Evolutionary conservation across 2,113 vertebrate genomes (phyloP).

Genomic region (Campylorhamphus procurvoides): DNA sequence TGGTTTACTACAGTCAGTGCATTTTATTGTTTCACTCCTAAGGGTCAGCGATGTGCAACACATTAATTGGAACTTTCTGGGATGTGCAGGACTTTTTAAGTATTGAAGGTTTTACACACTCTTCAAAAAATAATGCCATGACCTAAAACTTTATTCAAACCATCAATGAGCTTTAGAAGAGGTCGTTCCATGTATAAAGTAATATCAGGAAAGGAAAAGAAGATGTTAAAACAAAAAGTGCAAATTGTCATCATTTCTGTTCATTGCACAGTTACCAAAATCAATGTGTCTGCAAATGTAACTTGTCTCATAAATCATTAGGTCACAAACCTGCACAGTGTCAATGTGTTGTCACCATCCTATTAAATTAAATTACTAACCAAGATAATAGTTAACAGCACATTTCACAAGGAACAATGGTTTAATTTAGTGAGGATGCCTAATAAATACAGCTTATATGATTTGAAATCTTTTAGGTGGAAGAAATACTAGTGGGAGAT

Average conservation of each 20-base stretch:
- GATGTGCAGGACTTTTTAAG: neutral
- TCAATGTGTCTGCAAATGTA: slow-evolving; percentile 59
- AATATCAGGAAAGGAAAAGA: neutral
- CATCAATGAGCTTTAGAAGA: neutral
- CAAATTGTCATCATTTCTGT: neutral
- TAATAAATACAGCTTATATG: slow-evolving; percentile 24
- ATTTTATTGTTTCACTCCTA: slow-evolving; percentile 21
- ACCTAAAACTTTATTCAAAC: neutral
- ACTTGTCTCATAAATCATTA: slow-evolving; percentile 62
- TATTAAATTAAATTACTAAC: slow-evolving; percentile 63
- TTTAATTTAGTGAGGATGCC: slow-evolving; percentile 27
- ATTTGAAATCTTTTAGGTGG: slow-evolving; percentile 6
- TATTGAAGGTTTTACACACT: neutral
- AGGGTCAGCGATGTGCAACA: neutral
- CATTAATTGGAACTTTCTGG: slow-evolving; percentile 16
- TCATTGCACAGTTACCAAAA: slow-evolving; percentile 41
- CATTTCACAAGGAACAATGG: slow-evolving; percentile 27
- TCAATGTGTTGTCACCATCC: slow-evolving; percentile 34
- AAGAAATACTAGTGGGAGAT: neutral
- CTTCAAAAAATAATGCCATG: neutral
- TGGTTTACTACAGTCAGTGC: neutral
- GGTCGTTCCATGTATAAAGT: neutral
- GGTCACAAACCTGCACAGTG: slow-evolving; percentile 59
- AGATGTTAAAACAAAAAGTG: neutral
- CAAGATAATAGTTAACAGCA: slow-evolving; percentile 45